Conservation (phyloP, 2,113 vertebrate genomes). For the Atlantisia rogersi region DNA sequence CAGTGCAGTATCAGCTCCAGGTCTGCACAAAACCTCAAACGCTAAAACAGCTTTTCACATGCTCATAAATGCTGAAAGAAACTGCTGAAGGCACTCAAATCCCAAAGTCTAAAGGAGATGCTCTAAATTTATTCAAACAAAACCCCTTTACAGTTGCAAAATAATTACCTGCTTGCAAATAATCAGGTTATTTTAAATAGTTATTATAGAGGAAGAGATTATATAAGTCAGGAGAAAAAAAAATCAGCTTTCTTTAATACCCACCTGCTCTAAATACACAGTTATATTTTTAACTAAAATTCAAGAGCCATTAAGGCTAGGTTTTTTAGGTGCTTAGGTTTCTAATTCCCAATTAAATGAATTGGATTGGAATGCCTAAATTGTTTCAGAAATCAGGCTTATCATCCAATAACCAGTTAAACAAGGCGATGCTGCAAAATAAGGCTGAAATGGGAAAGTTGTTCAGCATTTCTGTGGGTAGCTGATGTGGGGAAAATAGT, state of each 20-base stretch:
- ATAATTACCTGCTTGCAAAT: conserved; percentile 38
- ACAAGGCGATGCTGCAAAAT: background rate
- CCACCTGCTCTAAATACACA: conserved; percentile 30
- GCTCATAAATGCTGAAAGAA: background rate
- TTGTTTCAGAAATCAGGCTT: conserved; percentile 9
- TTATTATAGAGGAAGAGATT: conserved; percentile 5
- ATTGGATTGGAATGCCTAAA: conserved; percentile 46
- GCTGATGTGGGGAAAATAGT: background rate
- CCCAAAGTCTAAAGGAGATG: background rate
- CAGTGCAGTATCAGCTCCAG: background rate
- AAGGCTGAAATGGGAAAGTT: background rate
- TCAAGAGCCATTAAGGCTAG: conserved; percentile 18
- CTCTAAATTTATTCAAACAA: conserved; percentile 14
- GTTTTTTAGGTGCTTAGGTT: conserved; percentile 23
- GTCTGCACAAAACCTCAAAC: background rate
- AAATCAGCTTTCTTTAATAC: conserved; percentile 14
- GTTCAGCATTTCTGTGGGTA: background rate
- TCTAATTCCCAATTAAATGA: conserved; percentile 57
- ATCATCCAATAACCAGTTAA: background rate
- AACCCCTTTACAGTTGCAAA: background rate
- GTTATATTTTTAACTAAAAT: conserved; percentile 27
- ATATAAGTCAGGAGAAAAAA: background rate
- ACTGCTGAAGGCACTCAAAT: conserved; percentile 30
- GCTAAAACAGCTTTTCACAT: background rate
- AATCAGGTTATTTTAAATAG: conserved; percentile 2